A percentile compares a stretch with the other conserved stretches of the same genome.
These are phyloP conservation scores for Aspidoscelis tigris DNA, from an alignment of 2,113 vertebrate species.

Conservation along the genomic window DNA sequence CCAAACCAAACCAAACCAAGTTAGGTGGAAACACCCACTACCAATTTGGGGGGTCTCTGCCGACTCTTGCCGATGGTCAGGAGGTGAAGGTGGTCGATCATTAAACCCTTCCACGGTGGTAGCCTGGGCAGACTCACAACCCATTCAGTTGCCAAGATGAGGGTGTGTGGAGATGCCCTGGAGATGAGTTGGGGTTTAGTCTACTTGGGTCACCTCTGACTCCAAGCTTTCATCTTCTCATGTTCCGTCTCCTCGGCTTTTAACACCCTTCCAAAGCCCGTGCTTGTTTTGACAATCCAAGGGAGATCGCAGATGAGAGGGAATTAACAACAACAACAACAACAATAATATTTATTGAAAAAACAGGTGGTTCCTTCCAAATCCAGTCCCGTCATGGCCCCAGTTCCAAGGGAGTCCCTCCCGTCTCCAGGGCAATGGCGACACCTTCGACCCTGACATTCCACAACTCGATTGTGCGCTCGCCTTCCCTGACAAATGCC, in stretches of 20 bases:
- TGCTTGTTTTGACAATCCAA: neutral
- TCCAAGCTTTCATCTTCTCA: neutral
- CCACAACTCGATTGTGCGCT: no score
- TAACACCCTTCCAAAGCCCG: neutral
- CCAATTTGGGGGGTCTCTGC: neutral
- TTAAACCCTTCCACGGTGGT: neutral
- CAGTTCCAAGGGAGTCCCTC: neutral
- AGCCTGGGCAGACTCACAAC: neutral
- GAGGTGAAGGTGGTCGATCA: neutral
- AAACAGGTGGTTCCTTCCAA: neutral
- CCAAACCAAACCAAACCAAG: no score
- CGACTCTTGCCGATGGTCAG: neutral
- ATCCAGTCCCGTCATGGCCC: neutral
- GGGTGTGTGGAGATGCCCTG: no score
- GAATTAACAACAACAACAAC: neutral
- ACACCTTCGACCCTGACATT: no score
- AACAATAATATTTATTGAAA: no score
- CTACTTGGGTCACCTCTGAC: no score
- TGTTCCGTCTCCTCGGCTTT: no score
- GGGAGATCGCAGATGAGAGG: neutral
- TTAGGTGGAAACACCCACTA: neutral
- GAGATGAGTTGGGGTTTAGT: no score
- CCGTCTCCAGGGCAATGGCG: no score
- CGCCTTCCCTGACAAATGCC: no score
- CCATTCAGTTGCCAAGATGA: neutral